These are phyloP conservation scores for Mastomys natalensis DNA, from an alignment of 2,113 vertebrate genomes.

Conservation along the genomic window DNA sequence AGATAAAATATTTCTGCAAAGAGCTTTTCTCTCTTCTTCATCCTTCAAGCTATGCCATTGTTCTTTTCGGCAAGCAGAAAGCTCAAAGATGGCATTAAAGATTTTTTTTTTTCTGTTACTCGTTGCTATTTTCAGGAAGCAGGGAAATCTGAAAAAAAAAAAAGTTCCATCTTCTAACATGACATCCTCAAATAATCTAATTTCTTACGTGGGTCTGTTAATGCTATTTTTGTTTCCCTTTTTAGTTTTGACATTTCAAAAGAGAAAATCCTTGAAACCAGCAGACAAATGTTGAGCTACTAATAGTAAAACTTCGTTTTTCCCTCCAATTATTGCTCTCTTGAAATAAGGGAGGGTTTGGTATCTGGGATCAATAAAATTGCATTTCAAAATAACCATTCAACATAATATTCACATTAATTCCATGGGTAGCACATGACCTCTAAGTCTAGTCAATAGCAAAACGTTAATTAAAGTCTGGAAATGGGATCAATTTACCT, in stretches of 20 bases:
- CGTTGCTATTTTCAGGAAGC: constrained; percentile 77
- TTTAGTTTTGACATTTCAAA: constrained; percentile 81
- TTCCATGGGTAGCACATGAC: constrained; percentile 57
- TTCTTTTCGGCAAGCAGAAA: constrained; percentile 75
- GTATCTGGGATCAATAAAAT: constrained; percentile 72
- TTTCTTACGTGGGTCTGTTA: constrained; percentile 75
- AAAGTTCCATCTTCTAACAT: constrained; percentile 71
- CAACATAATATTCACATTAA: constrained; percentile 74
- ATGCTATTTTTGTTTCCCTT: constrained; percentile 80
- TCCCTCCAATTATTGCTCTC: constrained; percentile 68
- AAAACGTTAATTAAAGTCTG: constrained; percentile 79
- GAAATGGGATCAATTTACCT: constrained; percentile 73
- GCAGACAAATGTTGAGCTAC: constrained; percentile 70
- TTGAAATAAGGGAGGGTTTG: constrained; percentile 65
- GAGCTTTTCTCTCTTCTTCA: background rate
- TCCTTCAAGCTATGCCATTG: constrained; percentile 28
- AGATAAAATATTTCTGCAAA: constrained; percentile 77
- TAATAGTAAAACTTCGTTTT: constrained; percentile 48
- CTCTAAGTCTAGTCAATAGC: constrained; percentile 68
- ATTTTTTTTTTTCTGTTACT: constrained; percentile 72
- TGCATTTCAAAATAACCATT: constrained; percentile 76
- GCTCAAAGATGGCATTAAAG: constrained; percentile 77
- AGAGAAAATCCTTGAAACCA: constrained; percentile 74
- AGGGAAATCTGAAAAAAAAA: constrained; percentile 65
- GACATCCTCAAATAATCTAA: constrained; percentile 81